Conservation (phyloP, 2,113 vertebrate genomes). For the Gobio gobio region DNA sequence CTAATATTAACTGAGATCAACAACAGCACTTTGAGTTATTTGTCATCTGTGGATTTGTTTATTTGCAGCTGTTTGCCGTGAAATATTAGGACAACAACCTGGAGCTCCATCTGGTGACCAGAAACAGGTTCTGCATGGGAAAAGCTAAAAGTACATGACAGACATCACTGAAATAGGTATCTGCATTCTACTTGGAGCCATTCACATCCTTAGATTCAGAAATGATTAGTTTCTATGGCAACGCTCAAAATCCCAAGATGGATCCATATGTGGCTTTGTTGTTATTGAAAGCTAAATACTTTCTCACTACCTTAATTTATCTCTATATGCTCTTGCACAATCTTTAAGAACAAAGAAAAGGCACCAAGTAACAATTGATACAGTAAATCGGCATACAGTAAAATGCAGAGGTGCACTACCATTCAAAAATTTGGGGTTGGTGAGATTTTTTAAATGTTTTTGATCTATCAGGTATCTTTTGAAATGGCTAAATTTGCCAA, state of each 20-base stretch:
- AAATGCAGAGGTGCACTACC: neutral
- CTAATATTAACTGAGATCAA: constrained; percentile 19
- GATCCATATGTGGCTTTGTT: constrained; percentile 9
- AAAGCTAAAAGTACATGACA: constrained; percentile 1
- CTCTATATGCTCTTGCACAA: neutral
- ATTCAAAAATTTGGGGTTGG: neutral
- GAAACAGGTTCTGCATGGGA: constrained; percentile 28
- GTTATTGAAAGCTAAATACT: constrained; percentile 10
- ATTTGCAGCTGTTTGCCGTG: neutral
- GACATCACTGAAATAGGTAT: neutral
- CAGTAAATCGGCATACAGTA: neutral
- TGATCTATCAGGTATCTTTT: too few relatives aligned
- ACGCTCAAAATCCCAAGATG: constrained; percentile 1
- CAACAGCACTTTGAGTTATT: constrained; percentile 10
- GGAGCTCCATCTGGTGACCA: constrained; percentile 71
- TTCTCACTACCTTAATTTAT: constrained; percentile 21
- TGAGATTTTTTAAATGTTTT: too few relatives aligned
- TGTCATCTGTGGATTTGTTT: neutral
- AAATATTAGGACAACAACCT: constrained; percentile 43
- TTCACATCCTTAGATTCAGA: neutral
- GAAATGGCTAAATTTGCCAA: too few relatives aligned
- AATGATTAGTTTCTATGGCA: constrained; percentile 19
- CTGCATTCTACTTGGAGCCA: neutral
- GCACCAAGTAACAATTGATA: neutral
- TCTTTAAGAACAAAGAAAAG: neutral